Percentiles rank a stretch among this genome's conserved stretches.
Conservation (phyloP, 2,888 invertebrate species). For the Lissonota sp. region DNA sequence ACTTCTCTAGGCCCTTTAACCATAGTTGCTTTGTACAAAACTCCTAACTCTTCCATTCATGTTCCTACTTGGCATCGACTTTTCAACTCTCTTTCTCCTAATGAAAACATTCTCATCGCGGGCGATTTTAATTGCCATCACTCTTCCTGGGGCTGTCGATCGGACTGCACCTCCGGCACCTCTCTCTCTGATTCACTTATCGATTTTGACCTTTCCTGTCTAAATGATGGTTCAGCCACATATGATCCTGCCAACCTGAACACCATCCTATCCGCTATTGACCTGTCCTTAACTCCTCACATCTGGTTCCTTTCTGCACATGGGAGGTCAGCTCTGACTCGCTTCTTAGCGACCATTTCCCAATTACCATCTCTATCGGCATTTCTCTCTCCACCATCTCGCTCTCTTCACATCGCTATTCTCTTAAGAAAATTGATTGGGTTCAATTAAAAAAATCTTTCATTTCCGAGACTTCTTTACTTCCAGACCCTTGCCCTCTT, state of each 20-base stretch:
- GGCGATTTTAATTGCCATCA: conserved; percentile 28
- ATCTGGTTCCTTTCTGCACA: neutral
- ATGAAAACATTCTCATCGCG: neutral
- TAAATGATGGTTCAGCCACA: conserved; percentile 5
- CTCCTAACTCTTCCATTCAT: neutral
- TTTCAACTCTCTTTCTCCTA: neutral
- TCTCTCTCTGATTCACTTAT: neutral
- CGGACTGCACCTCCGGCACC: neutral
- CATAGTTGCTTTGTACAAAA: conserved; percentile 23
- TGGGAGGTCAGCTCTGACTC: conserved; percentile 26
- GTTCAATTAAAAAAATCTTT: neutral
- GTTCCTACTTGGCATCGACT: neutral
- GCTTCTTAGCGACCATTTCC: conserved; percentile 42
- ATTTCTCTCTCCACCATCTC: neutral
- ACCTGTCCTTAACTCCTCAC: neutral
- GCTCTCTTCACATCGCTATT: conserved; percentile 12
- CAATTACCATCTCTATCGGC: conserved; percentile 25
- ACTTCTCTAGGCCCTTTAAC: conserved; percentile 15
- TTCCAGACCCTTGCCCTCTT: neutral
- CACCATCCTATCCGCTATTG: conserved; percentile 1
- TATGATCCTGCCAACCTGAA: neutral
- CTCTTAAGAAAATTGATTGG: conserved; percentile 33
- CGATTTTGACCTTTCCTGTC: neutral
- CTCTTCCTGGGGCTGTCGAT: conserved; percentile 22
- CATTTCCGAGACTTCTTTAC: neutral